Evolutionary conservation across 2,113 vertebrate species (phyloP), one percentile per base, ranked within the genome.

Genomic region (Pelecanoides urinatrix): DNA sequence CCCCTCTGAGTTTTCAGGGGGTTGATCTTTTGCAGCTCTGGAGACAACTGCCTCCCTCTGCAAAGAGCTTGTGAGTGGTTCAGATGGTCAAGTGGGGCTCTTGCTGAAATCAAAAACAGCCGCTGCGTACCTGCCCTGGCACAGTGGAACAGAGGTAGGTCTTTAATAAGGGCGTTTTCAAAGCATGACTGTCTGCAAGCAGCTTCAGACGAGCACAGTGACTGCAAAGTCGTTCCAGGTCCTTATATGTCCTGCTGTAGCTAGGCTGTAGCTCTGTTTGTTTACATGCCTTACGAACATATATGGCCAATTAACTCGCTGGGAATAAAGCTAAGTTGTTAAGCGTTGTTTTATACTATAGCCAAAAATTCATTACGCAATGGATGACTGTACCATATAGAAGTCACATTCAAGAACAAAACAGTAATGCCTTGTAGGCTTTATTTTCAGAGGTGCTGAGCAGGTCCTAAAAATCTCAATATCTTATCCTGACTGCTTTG

Each of bases 321-420:
- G 61, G 30, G 58, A 81, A 78, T 65, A 40, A 71, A 80, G 27
- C 27, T 8, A 49, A 44, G 34, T 4, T 56, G 25, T 45, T 75
- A 42, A 72, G n/a, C 18, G 17, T 13, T 38, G 22, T 53, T 77
- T 19, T 22, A 68, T 50, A n/a, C 34, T 52, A 50, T 25, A 68
- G 86, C 58, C 92, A 87, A 88, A 96, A 91, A 78, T 27, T 40
- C 45, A 53, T 95, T 87, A 55, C 0, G 3, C 70, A 96, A 85
- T 3, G 26, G 70, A 36, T 61, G 70, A 67, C 56, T 81, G 71
- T 34, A 86, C 29, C 1, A 2, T 73, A 85, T 25, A 79, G 83
- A 96, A 56, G 71, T 85, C 80, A 89, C 71, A 36, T 66, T 55
- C 42, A 63, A 82, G 66, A 94, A 76, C 50, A 95, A 79, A 94